Percentiles rank a stretch among this genome's conserved stretches.
These are phyloP conservation scores for Macropis europaea DNA, from an alignment of 2,888 invertebrate genomes.

Conservation along the genomic window DNA sequence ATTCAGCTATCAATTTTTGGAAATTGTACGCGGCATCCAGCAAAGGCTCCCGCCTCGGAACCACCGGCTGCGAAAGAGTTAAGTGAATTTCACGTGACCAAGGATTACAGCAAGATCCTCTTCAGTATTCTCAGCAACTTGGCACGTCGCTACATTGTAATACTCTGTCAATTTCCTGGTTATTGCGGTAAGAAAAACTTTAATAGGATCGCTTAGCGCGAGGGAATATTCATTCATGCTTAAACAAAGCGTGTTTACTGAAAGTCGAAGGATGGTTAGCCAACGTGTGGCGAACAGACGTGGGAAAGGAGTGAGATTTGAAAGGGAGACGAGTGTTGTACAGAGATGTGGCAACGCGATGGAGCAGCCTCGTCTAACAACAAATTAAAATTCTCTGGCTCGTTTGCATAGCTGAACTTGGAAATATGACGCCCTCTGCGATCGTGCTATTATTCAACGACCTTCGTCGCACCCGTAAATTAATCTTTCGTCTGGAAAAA, in stretches of 20 bases:
- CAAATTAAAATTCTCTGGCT: slow-evolving; percentile 23
- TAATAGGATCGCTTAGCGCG: not conserved
- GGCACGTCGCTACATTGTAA: too few species aligned
- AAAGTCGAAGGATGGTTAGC: slow-evolving; percentile 24
- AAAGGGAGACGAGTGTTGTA: slow-evolving; percentile 17
- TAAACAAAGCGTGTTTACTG: slow-evolving; percentile 7
- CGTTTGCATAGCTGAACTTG: slow-evolving; percentile 7
- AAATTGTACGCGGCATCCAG: too few species aligned
- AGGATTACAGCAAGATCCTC: too few species aligned
- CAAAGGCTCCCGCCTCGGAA: too few species aligned
- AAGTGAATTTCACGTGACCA: too few species aligned
- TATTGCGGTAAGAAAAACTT: not conserved
- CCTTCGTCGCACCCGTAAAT: slow-evolving; percentile 2
- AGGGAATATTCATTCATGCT: slow-evolving; percentile 1
- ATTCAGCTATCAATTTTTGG: too few species aligned
- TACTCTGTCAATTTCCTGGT: not conserved
- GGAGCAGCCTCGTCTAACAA: slow-evolving; percentile 5
- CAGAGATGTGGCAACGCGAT: slow-evolving; percentile 20
- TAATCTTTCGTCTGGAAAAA: not conserved
- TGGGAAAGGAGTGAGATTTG: slow-evolving; percentile 50
- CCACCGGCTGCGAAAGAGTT: too few species aligned
- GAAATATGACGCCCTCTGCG: not conserved
- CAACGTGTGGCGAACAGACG: slow-evolving; percentile 39
- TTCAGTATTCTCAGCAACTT: too few species aligned
- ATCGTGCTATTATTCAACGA: slow-evolving; percentile 10